Conservation (phyloP, 2,113 vertebrate species). For the mouse (Mus musculus) region GRCm39 chr13:21663501-21664000, state of each 20-base stretch:
- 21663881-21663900: not conserved
- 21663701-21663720: not conserved
- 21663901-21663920: not conserved
- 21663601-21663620: slow-evolving; percentile 57
- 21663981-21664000: not conserved
- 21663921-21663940: not conserved
- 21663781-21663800: not conserved
- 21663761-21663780: not conserved
- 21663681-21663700: not conserved
- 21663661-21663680: slow-evolving; percentile 43
- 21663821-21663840: not conserved
- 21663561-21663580: slow-evolving; percentile 56
- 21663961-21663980: not conserved
- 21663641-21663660: slow-evolving; percentile 53
- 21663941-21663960: not conserved
- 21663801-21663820: not conserved
- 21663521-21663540: slow-evolving; percentile 78
- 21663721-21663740: not conserved
- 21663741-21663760: not conserved
- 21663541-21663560: slow-evolving; percentile 76
- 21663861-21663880: not conserved
- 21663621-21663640: slow-evolving; percentile 66
- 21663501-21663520: slow-evolving; percentile 64
- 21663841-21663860: not conserved
- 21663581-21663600: slow-evolving; percentile 67